Percentiles rank a stretch among this genome's conserved stretches.
Conservation (phyloP, 2,113 vertebrate species). For the Petrocephalus zakoni region DNA sequence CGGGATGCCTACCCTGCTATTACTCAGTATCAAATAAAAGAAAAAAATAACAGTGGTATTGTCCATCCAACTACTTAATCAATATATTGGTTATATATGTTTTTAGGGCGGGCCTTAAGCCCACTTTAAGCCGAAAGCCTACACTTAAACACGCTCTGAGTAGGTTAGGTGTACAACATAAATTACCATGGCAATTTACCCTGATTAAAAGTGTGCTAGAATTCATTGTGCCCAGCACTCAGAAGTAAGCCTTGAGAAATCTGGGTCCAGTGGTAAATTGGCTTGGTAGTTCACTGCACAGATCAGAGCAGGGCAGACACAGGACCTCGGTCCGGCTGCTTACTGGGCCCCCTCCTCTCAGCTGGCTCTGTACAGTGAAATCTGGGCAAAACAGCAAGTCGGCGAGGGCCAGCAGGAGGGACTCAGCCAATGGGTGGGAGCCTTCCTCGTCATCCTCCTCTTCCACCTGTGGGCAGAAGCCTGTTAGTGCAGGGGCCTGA, state of each 20-base stretch:
- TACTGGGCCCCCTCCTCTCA: conserved; percentile 65
- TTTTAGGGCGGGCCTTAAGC: no score
- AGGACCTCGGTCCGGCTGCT: neutral
- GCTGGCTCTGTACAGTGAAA: conserved; percentile 92
- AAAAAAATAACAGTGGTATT: neutral
- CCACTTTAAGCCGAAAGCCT: no score
- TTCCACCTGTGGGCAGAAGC: conserved; percentile 61
- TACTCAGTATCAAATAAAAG: neutral
- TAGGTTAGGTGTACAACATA: no score
- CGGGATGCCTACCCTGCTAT: neutral
- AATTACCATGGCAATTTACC: no score
- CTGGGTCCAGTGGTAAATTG: neutral
- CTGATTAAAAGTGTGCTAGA: no score
- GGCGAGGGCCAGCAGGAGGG: conserved; percentile 82
- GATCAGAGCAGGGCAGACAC: neutral
- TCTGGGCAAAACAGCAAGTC: conserved; percentile 96
- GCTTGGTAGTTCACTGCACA: neutral
- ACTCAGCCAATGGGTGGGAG: conserved; percentile 85
- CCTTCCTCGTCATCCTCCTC: conserved; percentile 72
- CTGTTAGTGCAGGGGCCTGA: neutral
- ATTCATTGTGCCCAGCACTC: neutral
- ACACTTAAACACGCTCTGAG: no score
- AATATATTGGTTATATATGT: no score
- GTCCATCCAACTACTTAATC: neutral
- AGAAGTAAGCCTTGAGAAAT: neutral